Base-by-base conservation (phyloP, 1,140 invertebrate genomes). In the Drosophila willistoni region DNA sequence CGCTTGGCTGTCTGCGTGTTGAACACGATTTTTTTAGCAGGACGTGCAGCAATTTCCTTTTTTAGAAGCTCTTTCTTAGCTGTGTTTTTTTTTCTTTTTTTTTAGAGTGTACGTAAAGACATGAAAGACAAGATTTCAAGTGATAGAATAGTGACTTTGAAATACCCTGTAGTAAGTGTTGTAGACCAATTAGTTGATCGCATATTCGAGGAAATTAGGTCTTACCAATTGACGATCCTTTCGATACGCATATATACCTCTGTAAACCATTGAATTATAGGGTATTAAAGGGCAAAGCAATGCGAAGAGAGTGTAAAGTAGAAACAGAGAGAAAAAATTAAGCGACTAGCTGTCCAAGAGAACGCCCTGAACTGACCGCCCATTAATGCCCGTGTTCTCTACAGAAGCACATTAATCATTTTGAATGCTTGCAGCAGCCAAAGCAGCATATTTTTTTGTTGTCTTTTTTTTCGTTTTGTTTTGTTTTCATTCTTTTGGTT, bases 351-450 rank as follows among this genome's bases (percentile, higher is more conserved):
- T 70, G 66, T 71, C 77, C 70, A 65, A 55, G 60, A 57, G 56
- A 79, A 77, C 79, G 77, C 75, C 73, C 71, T 22, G 44, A 65
- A 72, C 80, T 83, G 84, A 87, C 83, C 84, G 68, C 76, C 77
- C 80, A 83, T 83, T 80, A 87, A 83, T 73, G 76, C 72, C 47
- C 19, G 59, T 77, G 64, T 64, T 83, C 64, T 79, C 61, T 68
- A 65, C 83, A 68, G 54, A 65, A 71, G 51, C 73, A 79, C 83
- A 87, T 87, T 87, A 87, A 87, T 87, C 83, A 87, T 87, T 77
- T 81, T 79, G 77, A 74, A 79, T 61, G 80, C 77, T 67, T 83
- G 79, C 82, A 76, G 79, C 79, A 81, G 73, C 79, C 74, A 67
- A 60, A 57, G 63, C 76, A 79, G 65, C 68, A 47, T 44, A 34